Conservation (phyloP, 2,888 invertebrate species). For the Caenorhabditis doughertyi region DNA sequence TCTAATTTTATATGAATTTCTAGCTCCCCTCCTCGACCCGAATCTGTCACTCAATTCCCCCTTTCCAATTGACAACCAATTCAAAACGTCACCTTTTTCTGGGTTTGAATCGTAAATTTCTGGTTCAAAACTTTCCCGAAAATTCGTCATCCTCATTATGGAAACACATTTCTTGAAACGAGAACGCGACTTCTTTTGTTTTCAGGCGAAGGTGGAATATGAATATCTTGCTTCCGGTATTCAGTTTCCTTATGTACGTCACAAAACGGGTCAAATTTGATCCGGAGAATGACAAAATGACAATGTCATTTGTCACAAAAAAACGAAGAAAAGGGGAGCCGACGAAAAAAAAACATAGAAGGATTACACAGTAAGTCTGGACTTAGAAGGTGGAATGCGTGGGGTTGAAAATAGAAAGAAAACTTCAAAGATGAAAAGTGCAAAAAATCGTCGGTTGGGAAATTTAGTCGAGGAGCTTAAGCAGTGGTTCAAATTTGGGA, state of each 20-base stretch:
- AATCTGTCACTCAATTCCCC: conserved; percentile 5
- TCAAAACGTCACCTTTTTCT: conserved; percentile 17
- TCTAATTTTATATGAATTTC: neutral
- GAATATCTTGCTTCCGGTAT: neutral
- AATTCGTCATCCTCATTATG: neutral
- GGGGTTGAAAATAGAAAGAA: neutral
- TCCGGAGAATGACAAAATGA: neutral
- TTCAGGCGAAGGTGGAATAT: neutral
- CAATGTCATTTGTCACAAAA: neutral
- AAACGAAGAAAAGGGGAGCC: neutral
- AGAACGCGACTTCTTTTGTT: neutral
- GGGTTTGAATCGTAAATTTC: neutral
- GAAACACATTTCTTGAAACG: neutral
- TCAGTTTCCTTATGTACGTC: no score
- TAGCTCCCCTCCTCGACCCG: neutral
- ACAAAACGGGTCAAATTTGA: conserved; percentile 3
- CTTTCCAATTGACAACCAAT: neutral
- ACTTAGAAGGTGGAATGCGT: neutral
- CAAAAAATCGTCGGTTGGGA: no score
- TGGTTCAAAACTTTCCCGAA: neutral
- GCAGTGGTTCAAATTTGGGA: no score
- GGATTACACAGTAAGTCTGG: neutral
- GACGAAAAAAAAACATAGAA: neutral
- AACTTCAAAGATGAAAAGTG: neutral
- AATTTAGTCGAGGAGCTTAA: no score